These are phyloP conservation scores for Eupsittula cactorum DNA, from an alignment of 2,113 vertebrate genomes.

Conservation along the genomic window DNA sequence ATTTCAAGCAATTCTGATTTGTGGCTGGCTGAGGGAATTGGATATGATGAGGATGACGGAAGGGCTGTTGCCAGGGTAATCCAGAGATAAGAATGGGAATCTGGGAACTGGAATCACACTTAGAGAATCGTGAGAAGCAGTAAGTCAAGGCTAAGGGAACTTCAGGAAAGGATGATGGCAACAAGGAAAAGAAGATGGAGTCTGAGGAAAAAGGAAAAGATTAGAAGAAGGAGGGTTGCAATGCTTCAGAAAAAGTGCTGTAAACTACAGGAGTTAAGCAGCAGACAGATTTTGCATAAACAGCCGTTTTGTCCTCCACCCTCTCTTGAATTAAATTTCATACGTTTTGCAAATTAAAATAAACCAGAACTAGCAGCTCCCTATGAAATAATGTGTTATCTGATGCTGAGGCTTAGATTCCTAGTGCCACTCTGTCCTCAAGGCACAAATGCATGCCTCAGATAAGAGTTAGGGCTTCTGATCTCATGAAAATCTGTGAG, in stretches of 20 bases:
- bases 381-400: neutral
- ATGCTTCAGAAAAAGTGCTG: neutral
- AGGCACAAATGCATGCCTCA: neutral
- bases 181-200: neutral
- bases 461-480: neutral
- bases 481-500: neutral
- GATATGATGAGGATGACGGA: neutral
- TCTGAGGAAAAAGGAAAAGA: neutral
- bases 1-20: neutral
- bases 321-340: neutral
- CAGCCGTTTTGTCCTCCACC: neutral
- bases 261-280: neutral
- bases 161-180: neutral
- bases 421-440: neutral
- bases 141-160: slow-evolving; percentile 37
- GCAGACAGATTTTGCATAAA: neutral
- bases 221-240: neutral
- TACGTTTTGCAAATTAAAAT: neutral
- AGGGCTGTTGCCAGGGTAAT: slow-evolving; percentile 42
- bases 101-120: neutral
- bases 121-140: neutral
- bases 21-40: neutral
- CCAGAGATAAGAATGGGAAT: neutral
- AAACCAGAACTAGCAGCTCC: neutral
- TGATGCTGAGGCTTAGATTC: neutral